Conservation (phyloP, 2,113 vertebrate species). For the Poeciliopsis turrubarensis region DNA sequence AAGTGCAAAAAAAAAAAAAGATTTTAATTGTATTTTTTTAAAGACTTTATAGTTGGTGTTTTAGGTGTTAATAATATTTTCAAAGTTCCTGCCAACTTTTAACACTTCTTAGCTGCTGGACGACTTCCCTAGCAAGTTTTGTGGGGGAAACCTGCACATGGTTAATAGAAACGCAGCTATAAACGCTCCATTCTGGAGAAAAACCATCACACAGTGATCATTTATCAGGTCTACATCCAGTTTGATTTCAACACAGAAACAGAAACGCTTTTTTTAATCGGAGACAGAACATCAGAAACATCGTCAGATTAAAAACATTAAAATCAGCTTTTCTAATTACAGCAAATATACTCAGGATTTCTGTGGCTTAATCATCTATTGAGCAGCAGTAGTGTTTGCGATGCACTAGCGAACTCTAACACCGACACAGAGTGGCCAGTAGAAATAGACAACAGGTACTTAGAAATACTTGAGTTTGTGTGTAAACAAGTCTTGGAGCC, state of each 20-base stretch:
- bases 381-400: slow-evolving; percentile 45
- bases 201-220: slow-evolving; percentile 44
- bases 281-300: slow-evolving; percentile 37
- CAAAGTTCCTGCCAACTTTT: too few species aligned
- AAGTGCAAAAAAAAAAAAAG: too few species aligned
- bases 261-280: slow-evolving; percentile 16
- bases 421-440: slow-evolving; percentile 30
- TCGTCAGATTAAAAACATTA: slow-evolving; percentile 24
- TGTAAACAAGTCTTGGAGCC: slow-evolving; percentile 32
- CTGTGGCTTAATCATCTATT: slow-evolving; percentile 34
- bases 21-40: too few species aligned
- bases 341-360: slow-evolving; percentile 39
- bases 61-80: too few species aligned
- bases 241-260: slow-evolving; percentile 14
- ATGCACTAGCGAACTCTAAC: slow-evolving; percentile 50
- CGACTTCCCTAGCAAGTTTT: too few species aligned
- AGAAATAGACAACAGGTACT: slow-evolving; percentile 44
- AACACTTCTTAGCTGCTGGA: too few species aligned
- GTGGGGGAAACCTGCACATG: too few species aligned
- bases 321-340: slow-evolving; percentile 21
- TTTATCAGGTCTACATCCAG: slow-evolving; percentile 23
- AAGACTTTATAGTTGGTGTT: too few species aligned
- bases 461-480: slow-evolving; percentile 22
- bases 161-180: too few species aligned
- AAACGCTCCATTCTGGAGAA: not conserved